phyloP scores from a whole-genome alignment of 1,140 invertebrate species.

The Drosophila nigromelanica region DNA sequence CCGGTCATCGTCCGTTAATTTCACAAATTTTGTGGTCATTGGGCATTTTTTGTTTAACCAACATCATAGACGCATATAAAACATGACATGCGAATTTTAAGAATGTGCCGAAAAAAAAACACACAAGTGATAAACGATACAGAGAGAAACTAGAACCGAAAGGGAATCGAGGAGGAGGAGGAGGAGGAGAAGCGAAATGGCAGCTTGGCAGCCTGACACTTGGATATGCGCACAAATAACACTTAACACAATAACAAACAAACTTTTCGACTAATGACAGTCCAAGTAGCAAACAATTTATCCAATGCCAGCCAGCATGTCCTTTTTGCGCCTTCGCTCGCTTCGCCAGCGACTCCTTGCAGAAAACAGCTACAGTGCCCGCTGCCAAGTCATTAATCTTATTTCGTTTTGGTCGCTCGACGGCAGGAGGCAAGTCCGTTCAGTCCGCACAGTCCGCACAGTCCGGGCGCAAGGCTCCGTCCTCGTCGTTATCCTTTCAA shows the following conservation, averaged over 20 bases:
- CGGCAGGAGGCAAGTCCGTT: slow-evolving; percentile 25
- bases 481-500: slow-evolving; percentile 79
- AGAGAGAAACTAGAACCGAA: slow-evolving; percentile 19
- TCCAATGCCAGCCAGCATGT: slow-evolving; percentile 67
- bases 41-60: slow-evolving; percentile 42
- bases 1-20: slow-evolving; percentile 12
- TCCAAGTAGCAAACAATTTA: slow-evolving; percentile 83
- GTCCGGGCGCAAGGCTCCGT: slow-evolving; percentile 46
- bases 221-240: slow-evolving; percentile 81
- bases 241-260: slow-evolving; percentile 83
- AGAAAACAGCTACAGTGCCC: slow-evolving; percentile 40
- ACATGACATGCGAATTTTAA: slow-evolving; percentile 66
- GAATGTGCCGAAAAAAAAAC: slow-evolving; percentile 44
- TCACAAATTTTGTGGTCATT: slow-evolving; percentile 49
- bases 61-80: slow-evolving; percentile 36
- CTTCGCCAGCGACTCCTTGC: slow-evolving; percentile 1
- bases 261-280: slow-evolving; percentile 83
- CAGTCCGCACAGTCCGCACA: slow-evolving; percentile 35
- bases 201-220: slow-evolving; percentile 69
- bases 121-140: slow-evolving; percentile 73
- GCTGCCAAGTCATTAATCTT: slow-evolving; percentile 82
- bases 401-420: slow-evolving; percentile 71
- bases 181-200: slow-evolving; percentile 12
- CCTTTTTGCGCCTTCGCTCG: slow-evolving; percentile 37
- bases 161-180: background rate